Evolutionary conservation across 1,140 invertebrate genomes (phyloP).

Genomic region (Gryllus bimaculatus): DNA sequence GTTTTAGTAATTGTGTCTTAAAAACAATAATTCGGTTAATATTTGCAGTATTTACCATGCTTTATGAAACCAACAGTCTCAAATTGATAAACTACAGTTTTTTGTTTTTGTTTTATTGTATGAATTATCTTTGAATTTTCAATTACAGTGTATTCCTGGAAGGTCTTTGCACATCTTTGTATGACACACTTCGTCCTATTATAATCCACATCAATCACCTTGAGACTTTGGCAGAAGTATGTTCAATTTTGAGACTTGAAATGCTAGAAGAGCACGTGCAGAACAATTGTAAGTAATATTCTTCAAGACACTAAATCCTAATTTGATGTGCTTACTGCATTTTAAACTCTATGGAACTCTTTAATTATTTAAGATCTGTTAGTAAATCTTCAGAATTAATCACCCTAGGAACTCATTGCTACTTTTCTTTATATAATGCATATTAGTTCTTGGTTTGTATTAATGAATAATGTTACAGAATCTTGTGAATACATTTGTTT

Average conservation of each 20-base stretch:
- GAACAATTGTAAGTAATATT: conserved; percentile 57
- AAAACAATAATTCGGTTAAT: too few relatives aligned
- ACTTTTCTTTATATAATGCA: too few relatives aligned
- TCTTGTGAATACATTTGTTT: too few relatives aligned
- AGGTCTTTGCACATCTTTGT: conserved; percentile 77
- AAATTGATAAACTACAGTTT: too few relatives aligned
- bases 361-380: background rate
- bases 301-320: background rate
- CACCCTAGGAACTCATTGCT: too few relatives aligned
- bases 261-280: conserved; percentile 91
- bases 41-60: too few relatives aligned
- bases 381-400: too few relatives aligned
- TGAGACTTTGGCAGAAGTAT: conserved; percentile 94
- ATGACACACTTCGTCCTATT: conserved; percentile 87
- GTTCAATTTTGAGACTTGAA: conserved; percentile 85
- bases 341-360: background rate
- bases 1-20: too few relatives aligned
- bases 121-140: background rate
- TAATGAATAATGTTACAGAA: too few relatives aligned
- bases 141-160: conserved; percentile 60
- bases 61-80: too few relatives aligned
- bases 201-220: conserved; percentile 96
- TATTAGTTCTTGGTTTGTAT: too few relatives aligned
- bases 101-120: too few relatives aligned
- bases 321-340: background rate